Evolutionary conservation across 2,888 invertebrate genomes (phyloP), one percentile per base, ranked within the genome.

Genomic region (Drosophila lacicola): DNA sequence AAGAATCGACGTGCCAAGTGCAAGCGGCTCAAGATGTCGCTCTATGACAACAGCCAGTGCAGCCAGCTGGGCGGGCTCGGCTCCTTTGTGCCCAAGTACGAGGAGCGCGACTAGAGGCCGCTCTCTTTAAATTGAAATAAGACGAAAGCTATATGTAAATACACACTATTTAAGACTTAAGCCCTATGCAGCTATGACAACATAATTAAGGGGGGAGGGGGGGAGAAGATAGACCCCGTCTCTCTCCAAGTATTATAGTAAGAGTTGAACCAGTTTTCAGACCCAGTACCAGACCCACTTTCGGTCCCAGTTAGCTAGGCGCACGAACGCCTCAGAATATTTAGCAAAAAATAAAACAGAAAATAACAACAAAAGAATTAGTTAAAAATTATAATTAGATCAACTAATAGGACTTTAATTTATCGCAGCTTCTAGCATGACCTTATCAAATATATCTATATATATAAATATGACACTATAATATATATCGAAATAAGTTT

Each of bases 1-100:
- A 99, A 99, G 93, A 99, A 99, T 92, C 96, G 99, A 45, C 95
- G 99, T 64, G 99, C 99, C 82, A 99, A 99, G 93, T 98, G 98
- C 93, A 99, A 99, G 93, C 95, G 99, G 68, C 94, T 99, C 90
- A 97, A 98, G 93, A 97, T 97, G 96, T 96, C 97, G 0, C 93
- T 97, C 45, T 97, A 96, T 90, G 97, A 97, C 90, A 88, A 90
- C 66, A 89, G 91, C 29, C 92, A 91, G 62, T 91, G 92, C 80
- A 74, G 88, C 4, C 91, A 92, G 64, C 81, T 93, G 44, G 83
- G 90, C 6, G 91, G 90, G 3, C 74, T 89, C 1, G 90, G 91
- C 54, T 89, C 92, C 14, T 93, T 92, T 76, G 92, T 91, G 71
- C 92, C 91, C 77, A 92, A 92, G 67, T 92, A 92, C 64, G 91